Evolutionary conservation across 2,888 invertebrate species (phyloP).

Genomic region (Lissocephala sabroskyi): DNA sequence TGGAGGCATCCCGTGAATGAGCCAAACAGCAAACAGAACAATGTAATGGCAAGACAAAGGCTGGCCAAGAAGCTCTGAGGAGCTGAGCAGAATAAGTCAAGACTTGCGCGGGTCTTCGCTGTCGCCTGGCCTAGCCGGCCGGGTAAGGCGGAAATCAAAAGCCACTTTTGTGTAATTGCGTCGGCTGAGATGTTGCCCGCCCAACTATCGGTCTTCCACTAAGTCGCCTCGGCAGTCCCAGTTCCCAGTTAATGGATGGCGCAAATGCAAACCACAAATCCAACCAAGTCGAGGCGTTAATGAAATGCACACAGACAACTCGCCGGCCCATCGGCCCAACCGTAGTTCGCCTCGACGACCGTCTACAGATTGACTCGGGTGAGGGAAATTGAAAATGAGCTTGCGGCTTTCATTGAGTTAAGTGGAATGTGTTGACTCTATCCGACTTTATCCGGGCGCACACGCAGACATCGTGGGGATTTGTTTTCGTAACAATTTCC

Average conservation of each 20-base stretch:
- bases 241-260: background rate
- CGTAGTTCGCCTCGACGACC: no score
- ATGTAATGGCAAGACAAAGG: slow-evolving; percentile 13
- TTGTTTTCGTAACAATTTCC: no score
- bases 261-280: slow-evolving; percentile 4
- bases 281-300: slow-evolving; percentile 32
- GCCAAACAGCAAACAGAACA: slow-evolving; percentile 15
- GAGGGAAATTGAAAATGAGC: slow-evolving; percentile 29
- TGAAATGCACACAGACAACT: slow-evolving; percentile 49
- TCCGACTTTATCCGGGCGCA: no score
- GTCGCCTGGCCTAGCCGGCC: no score
- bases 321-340: no score
- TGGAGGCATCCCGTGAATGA: background rate
- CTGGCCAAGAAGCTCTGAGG: background rate
- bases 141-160: slow-evolving; percentile 43
- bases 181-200: slow-evolving; percentile 12
- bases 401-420: slow-evolving; percentile 1
- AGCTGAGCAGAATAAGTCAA: slow-evolving; percentile 20
- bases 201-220: no score
- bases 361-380: slow-evolving; percentile 2
- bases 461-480: no score
- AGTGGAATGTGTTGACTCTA: slow-evolving; percentile 13
- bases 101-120: no score
- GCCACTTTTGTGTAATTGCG: slow-evolving; percentile 45
- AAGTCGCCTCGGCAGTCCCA: no score